These are phyloP conservation scores for Apodemus agrarius DNA, from an alignment of 2,797 vertebrate species.

Conservation along the genomic window DNA sequence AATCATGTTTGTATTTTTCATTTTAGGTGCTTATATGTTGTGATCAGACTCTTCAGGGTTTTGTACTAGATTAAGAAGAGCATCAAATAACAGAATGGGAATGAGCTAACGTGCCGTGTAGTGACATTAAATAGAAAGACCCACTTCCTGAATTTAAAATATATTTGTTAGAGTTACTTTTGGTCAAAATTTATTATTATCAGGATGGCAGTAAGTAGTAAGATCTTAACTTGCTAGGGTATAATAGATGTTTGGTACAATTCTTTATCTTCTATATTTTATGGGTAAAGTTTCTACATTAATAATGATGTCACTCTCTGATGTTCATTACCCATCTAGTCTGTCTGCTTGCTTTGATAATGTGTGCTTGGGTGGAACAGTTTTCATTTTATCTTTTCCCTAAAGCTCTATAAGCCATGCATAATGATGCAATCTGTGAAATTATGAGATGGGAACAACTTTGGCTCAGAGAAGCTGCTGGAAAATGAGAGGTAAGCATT, in stretches of 20 bases:
- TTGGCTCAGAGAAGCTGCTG: constrained; percentile 19
- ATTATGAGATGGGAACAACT: constrained; percentile 27
- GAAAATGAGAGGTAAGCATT: constrained; percentile 71
- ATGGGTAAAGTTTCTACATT: constrained; percentile 55
- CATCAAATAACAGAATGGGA: not conserved
- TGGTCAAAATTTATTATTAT: constrained; percentile 48
- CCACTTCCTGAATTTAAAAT: constrained; percentile 50
- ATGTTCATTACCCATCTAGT: constrained; percentile 3
- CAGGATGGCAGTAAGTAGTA: not conserved
- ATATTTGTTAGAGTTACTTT: constrained; percentile 13
- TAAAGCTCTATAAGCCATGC: constrained; percentile 45
- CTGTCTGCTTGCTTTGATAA: constrained; percentile 54
- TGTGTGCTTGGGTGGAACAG: constrained; percentile 56
- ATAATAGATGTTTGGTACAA: constrained; percentile 1
- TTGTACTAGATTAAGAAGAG: constrained; percentile 8
- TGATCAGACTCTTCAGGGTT: not conserved
- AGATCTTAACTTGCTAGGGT: constrained; percentile 11
- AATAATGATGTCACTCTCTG: constrained; percentile 43
- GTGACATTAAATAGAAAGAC: constrained; percentile 2
- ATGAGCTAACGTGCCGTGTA: not conserved
- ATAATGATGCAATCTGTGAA: constrained; percentile 55
- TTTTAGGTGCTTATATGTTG: not conserved
- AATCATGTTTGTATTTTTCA: constrained; percentile 10
- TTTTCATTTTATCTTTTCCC: constrained; percentile 27
- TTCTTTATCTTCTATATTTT: constrained; percentile 38